Conservation (phyloP, 2,113 vertebrate genomes). For the Xiphophorus maculatus region DNA sequence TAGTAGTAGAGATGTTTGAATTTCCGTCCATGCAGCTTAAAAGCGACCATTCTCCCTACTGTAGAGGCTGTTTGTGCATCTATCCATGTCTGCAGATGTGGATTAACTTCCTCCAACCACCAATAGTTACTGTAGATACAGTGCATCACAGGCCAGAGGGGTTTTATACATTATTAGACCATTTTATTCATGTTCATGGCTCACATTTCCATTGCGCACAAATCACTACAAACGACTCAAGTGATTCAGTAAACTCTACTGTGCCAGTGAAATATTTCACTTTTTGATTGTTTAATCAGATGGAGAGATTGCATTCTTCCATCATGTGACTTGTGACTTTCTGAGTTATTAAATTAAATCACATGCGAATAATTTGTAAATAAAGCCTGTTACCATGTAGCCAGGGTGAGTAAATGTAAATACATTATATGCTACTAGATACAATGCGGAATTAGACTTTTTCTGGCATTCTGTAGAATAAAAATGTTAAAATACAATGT, state of each 20-base stretch:
- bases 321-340: conserved; percentile 4
- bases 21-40: conserved; percentile 33
- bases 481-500: too few species aligned
- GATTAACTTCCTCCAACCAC: conserved; percentile 38
- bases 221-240: conserved; percentile 39
- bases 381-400: too few species aligned
- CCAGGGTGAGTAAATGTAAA: neutral
- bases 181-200: neutral
- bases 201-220: conserved; percentile 2
- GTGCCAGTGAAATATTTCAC: conserved; percentile 27
- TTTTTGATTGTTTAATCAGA: conserved; percentile 43
- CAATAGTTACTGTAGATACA: conserved; percentile 34
- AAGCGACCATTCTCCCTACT: conserved; percentile 24
- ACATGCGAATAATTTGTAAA: too few species aligned
- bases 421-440: neutral
- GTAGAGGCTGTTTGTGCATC: conserved; percentile 42
- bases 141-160: conserved; percentile 33
- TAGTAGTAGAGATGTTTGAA: conserved; percentile 37
- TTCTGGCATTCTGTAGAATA: too few species aligned
- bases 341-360: too few species aligned
- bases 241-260: conserved; percentile 35
- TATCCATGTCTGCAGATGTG: conserved; percentile 36
- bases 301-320: conserved; percentile 24
- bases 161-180: conserved; percentile 22
- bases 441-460: too few species aligned